Evolutionary conservation across 1,140 invertebrate species (phyloP).

Genomic region (Copidosoma floridanum): DNA sequence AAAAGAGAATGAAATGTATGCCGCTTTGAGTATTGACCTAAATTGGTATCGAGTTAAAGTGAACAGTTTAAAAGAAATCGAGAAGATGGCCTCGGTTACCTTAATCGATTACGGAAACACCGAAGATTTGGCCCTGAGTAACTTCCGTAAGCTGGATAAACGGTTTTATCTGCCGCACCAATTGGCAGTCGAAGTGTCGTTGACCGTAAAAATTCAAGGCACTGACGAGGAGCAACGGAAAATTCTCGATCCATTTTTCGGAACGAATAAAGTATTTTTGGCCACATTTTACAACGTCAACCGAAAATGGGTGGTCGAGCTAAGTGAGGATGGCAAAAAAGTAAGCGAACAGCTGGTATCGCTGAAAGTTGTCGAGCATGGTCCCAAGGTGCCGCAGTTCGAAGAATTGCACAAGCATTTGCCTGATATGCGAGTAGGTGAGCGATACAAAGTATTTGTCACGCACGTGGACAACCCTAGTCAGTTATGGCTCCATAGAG

Average conservation of each 20-base stretch:
- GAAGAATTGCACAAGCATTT: constrained; percentile 11
- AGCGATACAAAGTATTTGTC: constrained; percentile 36
- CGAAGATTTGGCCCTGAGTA: constrained; percentile 41
- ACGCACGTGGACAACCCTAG: constrained; percentile 43
- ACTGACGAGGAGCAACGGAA: constrained; percentile 41
- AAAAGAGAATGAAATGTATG: constrained; percentile 59
- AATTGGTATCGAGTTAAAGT: constrained; percentile 59
- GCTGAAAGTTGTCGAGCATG: constrained; percentile 18
- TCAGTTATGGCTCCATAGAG: constrained; percentile 45
- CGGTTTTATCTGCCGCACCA: constrained; percentile 59
- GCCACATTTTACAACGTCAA: constrained; percentile 44
- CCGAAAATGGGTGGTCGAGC: constrained; percentile 45
- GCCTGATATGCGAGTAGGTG: constrained; percentile 30
- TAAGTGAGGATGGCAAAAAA: constrained; percentile 38
- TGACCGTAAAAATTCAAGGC: constrained; percentile 42
- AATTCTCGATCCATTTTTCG: constrained; percentile 33
- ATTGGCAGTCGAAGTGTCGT: constrained; percentile 56
- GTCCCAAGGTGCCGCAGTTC: neutral
- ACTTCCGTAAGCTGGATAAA: constrained; percentile 49
- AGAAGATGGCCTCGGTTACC: constrained; percentile 34
- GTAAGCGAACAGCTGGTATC: constrained; percentile 37
- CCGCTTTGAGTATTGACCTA: constrained; percentile 60
- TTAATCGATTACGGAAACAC: constrained; percentile 61
- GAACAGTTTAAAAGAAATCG: neutral
- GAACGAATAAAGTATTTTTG: constrained; percentile 34